Evolutionary conservation across 2,888 invertebrate genomes (phyloP).

Genomic region (Apamea epomidion): DNA sequence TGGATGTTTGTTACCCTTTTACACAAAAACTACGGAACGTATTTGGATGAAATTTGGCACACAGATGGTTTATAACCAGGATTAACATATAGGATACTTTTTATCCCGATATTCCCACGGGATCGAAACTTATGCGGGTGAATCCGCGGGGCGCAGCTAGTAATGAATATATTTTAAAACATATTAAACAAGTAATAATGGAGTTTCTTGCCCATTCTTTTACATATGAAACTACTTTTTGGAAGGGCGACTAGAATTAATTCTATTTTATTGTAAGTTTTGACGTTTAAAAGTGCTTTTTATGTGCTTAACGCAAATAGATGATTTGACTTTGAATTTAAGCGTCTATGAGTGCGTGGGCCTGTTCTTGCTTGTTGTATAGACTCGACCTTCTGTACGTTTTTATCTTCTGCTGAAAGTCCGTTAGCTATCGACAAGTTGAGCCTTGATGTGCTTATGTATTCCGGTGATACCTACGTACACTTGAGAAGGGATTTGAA

Average conservation of each 20-base stretch:
- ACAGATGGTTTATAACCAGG: no score
- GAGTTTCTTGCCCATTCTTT: no score
- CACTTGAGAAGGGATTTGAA: constrained; percentile 56
- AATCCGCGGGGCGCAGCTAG: no score
- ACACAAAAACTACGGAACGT: no score
- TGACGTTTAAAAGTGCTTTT: background rate
- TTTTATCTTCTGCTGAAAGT: constrained; percentile 15
- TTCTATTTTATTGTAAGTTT: background rate
- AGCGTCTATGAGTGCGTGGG: background rate
- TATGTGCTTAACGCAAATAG: no score
- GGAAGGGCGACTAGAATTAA: background rate
- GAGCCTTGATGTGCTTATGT: constrained; percentile 57
- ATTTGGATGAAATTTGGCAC: no score
- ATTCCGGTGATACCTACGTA: constrained; percentile 53
- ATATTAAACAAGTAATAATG: background rate
- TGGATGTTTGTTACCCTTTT: no score
- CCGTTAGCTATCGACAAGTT: constrained; percentile 61
- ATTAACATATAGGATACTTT: no score
- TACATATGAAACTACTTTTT: background rate
- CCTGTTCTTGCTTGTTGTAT: background rate
- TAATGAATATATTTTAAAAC: background rate
- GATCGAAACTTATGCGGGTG: no score
- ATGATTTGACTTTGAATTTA: background rate
- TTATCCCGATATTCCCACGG: no score
- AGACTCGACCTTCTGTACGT: background rate